phyloP scores from a whole-genome alignment of 2,797 vertebrate genomes.

The Phataginus tricuspis region DNA sequence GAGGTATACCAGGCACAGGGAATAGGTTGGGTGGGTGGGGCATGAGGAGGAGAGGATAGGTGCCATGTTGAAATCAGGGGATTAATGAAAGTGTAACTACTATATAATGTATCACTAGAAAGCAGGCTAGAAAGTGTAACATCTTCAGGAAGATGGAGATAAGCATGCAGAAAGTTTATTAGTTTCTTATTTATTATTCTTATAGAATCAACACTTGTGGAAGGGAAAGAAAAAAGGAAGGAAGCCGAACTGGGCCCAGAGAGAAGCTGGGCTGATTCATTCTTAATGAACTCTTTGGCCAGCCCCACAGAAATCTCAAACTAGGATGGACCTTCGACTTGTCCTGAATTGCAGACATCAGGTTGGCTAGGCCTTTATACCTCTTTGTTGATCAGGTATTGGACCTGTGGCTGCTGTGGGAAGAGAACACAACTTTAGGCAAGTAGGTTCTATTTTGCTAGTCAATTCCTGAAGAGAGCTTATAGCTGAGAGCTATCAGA shows the following conservation, averaged over 20 bases:
- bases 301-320: not conserved
- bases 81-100: not conserved
- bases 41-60: not conserved
- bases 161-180: not conserved
- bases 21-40: not conserved
- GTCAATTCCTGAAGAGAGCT: not conserved
- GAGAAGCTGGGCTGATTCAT: not conserved
- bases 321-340: not conserved
- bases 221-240: not conserved
- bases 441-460: not conserved
- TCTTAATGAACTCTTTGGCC: conserved; percentile 45
- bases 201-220: not conserved
- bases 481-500: not conserved
- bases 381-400: not conserved
- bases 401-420: not conserved
- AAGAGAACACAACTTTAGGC: not conserved
- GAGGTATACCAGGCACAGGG: not conserved
- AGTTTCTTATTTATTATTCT: not conserved
- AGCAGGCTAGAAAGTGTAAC: not conserved
- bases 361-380: not conserved
- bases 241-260: not conserved
- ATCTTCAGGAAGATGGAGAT: not conserved
- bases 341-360: not conserved
- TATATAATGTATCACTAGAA: not conserved
- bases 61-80: not conserved